Conservation (phyloP, 2,888 invertebrate species). For the Seira ritae region DNA sequence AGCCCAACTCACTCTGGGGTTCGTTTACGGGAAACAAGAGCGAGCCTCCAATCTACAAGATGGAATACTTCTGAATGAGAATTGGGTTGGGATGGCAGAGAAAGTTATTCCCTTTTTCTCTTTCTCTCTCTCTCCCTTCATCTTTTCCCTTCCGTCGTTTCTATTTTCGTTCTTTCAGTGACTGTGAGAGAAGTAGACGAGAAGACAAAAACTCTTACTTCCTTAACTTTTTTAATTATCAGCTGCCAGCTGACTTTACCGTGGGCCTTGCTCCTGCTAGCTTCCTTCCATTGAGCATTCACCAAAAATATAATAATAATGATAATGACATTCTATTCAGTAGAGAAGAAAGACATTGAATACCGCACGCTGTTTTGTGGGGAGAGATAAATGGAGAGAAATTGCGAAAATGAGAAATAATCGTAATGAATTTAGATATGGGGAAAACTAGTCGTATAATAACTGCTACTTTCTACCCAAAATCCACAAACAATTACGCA, state of each 20-base stretch:
- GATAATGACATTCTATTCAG: slow-evolving; percentile 46
- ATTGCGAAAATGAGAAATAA: slow-evolving; percentile 7
- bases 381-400: not conserved
- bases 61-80: not conserved
- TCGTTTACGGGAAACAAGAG: not conserved
- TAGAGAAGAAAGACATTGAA: slow-evolving; percentile 5
- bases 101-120: slow-evolving; percentile 5
- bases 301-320: slow-evolving; percentile 41
- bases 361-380: not conserved
- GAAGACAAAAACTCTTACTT: slow-evolving; percentile 46
- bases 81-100: not conserved
- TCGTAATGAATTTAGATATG: not conserved
- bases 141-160: not conserved
- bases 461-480: not conserved
- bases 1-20: too few species aligned
- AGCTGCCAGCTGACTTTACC: slow-evolving; percentile 44
- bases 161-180: not conserved
- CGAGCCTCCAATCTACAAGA: not conserved
- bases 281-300: slow-evolving; percentile 17
- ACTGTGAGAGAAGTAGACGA: slow-evolving; percentile 2
- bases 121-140: not conserved
- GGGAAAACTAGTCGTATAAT: not conserved
- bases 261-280: too few species aligned
- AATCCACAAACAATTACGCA: not conserved
- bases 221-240: slow-evolving; percentile 63